Evolutionary conservation across 2,797 vertebrate species (phyloP), one percentile per base, ranked within the genome.

Genomic region (Myiotriccus ornatus): DNA sequence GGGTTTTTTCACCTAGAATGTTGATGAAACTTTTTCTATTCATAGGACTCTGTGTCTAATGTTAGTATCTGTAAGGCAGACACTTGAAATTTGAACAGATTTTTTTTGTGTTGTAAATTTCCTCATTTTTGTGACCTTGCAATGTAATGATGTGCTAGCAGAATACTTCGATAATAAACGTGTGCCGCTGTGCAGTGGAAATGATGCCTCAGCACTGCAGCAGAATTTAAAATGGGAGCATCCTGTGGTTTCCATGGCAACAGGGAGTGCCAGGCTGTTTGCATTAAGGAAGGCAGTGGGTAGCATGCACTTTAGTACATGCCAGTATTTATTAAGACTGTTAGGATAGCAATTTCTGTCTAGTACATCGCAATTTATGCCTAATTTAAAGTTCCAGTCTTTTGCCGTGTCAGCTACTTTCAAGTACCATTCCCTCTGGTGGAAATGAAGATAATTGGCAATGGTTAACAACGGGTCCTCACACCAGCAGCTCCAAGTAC

Each of bases 371-470:
- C 76, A 94, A 84, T 92, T 90, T 93, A 53, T 76, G 63, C 59
- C 75, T 85, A 75, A 84, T 93, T 93, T 93, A 89, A 95, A 85
- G 68, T 80, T 91, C 21, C 62, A 57, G 57, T 39, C 32, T 89
- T 93, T 64, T 63, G 32, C 75, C 64, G 53, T 83, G 64, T 76
- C 65, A 81, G 73, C 69, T 91, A 65, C 89, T 94, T 93, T 91
- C 90, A 91, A 14, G 64, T 89, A 27, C 11, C 9, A 19, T 92
- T 85, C 18, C 13, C 49, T 84, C 49, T 84, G 62, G 49, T 62
- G 64, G 69, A 92, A 85, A 81, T 10, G 8, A 80, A 91, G 60
- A 81, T 93, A 94, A 94, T 87, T 95, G 68, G 93, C 30, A 56
- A 9, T 5, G 19, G 78, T 90, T 96, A 89, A 74, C 81, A 50